These are phyloP conservation scores for Balaeniceps rex DNA, from an alignment of 2,113 vertebrate genomes.

Conservation along the genomic window DNA sequence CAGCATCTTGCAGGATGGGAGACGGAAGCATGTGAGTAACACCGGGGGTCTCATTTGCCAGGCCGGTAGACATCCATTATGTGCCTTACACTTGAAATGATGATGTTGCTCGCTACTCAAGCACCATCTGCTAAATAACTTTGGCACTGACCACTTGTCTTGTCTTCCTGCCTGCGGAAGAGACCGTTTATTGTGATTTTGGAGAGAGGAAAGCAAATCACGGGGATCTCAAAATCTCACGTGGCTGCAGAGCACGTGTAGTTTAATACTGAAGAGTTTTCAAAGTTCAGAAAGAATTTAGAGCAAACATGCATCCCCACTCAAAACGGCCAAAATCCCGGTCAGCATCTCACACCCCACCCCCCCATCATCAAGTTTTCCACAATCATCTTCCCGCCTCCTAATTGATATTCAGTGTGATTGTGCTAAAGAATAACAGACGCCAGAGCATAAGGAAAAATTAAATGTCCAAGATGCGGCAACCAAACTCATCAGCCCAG, in stretches of 20 bases:
- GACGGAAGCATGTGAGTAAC: neutral
- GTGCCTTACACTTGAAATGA: conserved; percentile 14
- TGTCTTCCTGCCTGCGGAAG: neutral
- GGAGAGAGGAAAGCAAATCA: neutral
- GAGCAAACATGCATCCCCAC: neutral
- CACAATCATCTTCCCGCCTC: neutral
- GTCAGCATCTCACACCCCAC: neutral
- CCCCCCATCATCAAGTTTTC: neutral
- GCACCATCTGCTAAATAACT: conserved; percentile 61
- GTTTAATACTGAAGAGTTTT: neutral
- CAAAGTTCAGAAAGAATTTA: neutral
- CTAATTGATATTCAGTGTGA: conserved; percentile 68
- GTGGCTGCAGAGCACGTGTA: neutral
- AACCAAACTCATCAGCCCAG: conserved; percentile 34
- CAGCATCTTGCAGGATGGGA: conserved; percentile 19
- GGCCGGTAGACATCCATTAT: conserved; percentile 36
- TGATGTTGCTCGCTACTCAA: conserved; percentile 33
- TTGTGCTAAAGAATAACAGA: conserved; percentile 48
- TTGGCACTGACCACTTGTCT: conserved; percentile 54
- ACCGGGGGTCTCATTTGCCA: conserved; percentile 13
- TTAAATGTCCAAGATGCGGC: conserved; percentile 25
- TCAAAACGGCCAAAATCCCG: neutral
- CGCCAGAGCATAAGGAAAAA: conserved; percentile 63
- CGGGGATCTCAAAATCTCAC: neutral
- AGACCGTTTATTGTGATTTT: neutral